Percentiles rank a stretch among this genome's conserved stretches.
phyloP scores from a whole-genome alignment of 2,888 invertebrate genomes.

The Agrilus cyanescens region DNA sequence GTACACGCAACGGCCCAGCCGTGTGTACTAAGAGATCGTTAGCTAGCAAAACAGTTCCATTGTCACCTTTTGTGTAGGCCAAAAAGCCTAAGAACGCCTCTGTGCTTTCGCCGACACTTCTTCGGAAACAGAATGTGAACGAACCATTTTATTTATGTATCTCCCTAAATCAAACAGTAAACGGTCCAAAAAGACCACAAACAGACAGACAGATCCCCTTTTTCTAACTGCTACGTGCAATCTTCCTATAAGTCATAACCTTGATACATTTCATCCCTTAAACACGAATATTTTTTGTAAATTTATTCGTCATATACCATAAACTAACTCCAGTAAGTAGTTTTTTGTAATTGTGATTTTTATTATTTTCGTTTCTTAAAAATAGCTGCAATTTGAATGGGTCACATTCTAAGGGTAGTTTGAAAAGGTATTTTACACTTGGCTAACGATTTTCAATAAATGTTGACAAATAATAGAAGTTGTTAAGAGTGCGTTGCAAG shows the following conservation, averaged over 20 bases:
- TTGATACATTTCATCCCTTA: too few species aligned
- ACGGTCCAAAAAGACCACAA: too few species aligned
- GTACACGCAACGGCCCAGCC: conserved; percentile 28
- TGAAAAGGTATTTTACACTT: conserved; percentile 17
- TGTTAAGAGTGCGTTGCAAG: conserved; percentile 10
- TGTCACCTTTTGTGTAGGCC: conserved; percentile 35
- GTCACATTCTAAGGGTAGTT: conserved; percentile 8
- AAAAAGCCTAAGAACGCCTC: conserved; percentile 31
- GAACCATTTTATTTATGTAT: too few species aligned
- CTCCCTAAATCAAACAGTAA: too few species aligned
- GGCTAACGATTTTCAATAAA: conserved; percentile 25
- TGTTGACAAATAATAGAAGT: conserved; percentile 25
- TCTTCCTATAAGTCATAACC: too few species aligned
- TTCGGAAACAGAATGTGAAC: too few species aligned
- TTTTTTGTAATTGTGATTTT: neutral
- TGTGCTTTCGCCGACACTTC: conserved; percentile 12
- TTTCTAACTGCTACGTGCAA: too few species aligned
- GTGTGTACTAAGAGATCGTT: conserved; percentile 37
- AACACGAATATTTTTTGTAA: too few species aligned
- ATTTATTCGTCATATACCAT: neutral
- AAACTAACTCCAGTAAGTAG: neutral
- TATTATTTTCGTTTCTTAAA: neutral
- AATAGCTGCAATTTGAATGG: neutral
- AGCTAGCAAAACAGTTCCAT: conserved; percentile 37
- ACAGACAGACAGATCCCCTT: too few species aligned